Conservation (phyloP, 2,888 invertebrate species). For the Bombyx huttoni region DNA sequence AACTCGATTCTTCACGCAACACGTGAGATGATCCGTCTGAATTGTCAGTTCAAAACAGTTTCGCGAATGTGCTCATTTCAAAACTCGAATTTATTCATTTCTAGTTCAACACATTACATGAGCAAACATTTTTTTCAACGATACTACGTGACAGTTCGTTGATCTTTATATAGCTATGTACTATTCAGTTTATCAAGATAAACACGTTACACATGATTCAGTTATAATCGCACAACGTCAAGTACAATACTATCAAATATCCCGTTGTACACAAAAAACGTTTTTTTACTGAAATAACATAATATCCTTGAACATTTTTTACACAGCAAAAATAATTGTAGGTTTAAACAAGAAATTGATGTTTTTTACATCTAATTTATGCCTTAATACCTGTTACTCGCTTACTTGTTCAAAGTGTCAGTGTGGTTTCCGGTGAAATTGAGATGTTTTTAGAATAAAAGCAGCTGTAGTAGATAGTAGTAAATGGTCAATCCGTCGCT, state of each 20-base stretch:
- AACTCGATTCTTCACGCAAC: neutral
- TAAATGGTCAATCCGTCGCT: too few relatives aligned
- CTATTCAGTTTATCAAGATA: constrained; percentile 15
- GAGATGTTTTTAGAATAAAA: too few relatives aligned
- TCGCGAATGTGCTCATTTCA: constrained; percentile 1
- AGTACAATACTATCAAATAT: neutral
- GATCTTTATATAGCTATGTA: constrained; percentile 13
- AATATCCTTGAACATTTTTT: neutral
- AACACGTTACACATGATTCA: neutral
- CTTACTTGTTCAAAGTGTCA: too few relatives aligned
- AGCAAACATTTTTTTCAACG: constrained; percentile 9
- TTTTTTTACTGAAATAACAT: neutral
- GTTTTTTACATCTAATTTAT: too few relatives aligned
- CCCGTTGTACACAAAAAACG: too few relatives aligned
- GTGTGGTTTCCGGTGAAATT: too few relatives aligned
- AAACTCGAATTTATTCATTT: neutral
- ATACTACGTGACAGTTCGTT: constrained; percentile 18
- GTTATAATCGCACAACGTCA: neutral
- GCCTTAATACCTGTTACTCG: too few relatives aligned
- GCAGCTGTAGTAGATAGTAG: too few relatives aligned
- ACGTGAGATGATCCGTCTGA: neutral
- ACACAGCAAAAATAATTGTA: too few relatives aligned
- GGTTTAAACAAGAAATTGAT: neutral
- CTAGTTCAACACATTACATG: neutral
- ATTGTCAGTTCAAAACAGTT: constrained; percentile 7